Evolutionary conservation across 2,888 invertebrate species (phyloP), one percentile per base, ranked within the genome.

Genomic region (Heliconius aoede): DNA sequence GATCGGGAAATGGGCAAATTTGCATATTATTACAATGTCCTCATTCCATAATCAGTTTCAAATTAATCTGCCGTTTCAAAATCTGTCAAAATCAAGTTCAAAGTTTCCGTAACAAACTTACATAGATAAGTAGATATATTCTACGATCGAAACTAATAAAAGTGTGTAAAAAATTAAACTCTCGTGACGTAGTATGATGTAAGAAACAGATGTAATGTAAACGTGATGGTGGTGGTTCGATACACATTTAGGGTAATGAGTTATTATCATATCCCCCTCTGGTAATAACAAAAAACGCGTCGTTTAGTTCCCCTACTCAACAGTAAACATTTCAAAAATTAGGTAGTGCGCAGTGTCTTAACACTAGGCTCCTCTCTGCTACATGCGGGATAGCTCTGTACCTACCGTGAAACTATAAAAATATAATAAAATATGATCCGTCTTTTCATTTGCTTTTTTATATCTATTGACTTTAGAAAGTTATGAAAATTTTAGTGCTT

Each of bases 401-500:
- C 32, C 32, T 36, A 36, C 11, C 11, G 32, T 60, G 26, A 26
- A 60, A 3, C 26, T 24, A 46, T 46, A n/a, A 58, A 58, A n/a
- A 58, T n/a, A 13, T n/a, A 58, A 58, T 24, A n/a, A 9, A 24
- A 24, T 58, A 24, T 11, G 13, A 58, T 24, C 15, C 13, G 13
- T 26, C 24, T 24, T 64, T 64, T 36, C 13, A 64, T 32, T 32
- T 64, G 36, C n/a, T 36, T 36, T 30, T 64, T 51, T 30, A 24
- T 36, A 21, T 58, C 58, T 58, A 72, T 60, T 60, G 58, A 26
- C 60, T 72, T 32, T 24, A 40, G 15, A 72, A 71, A 76, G 71
- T 76, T 76, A 40, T 55, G 32, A 64, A 75, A 69, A 75, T 75
- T 69, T 62, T 30, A 46, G 62, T 61, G 55, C 68, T 69, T 62